Evolutionary conservation across 2,797 vertebrate genomes (phyloP).

Genomic region (Acanthurus tractus): DNA sequence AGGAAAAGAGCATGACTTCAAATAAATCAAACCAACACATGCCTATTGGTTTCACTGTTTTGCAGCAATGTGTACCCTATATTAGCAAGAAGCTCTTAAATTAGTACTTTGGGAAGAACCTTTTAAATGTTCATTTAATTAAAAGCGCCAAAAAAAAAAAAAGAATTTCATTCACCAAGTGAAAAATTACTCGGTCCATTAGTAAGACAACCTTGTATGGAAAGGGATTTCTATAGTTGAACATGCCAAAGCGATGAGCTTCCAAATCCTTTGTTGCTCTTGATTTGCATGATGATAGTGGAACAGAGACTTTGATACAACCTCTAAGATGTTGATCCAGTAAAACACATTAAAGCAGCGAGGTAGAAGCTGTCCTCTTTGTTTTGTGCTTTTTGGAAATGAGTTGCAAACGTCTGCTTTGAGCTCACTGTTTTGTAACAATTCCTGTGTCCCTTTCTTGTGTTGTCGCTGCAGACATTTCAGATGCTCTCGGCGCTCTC

Average conservation of each 20-base stretch:
- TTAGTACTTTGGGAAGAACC: slow-evolving; percentile 7
- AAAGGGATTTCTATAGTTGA: not conserved
- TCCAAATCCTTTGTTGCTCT: not conserved
- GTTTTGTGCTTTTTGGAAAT: slow-evolving; percentile 13
- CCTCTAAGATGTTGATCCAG: slow-evolving; percentile 16
- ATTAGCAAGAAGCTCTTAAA: slow-evolving; percentile 14
- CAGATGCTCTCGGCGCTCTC: not conserved
- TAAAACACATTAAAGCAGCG: slow-evolving; percentile 37
- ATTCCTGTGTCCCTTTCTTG: not conserved
- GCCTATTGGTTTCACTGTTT: not conserved
- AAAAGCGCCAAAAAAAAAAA: slow-evolving; percentile 12
- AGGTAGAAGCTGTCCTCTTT: slow-evolving; percentile 27
- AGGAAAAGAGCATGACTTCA: not conserved
- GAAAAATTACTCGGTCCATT: slow-evolving; percentile 24
- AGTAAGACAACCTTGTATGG: slow-evolving; percentile 19
- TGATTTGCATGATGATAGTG: slow-evolving; percentile 11
- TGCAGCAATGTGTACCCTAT: not conserved
- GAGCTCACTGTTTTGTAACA: slow-evolving; percentile 1
- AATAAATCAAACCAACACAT: slow-evolving; percentile 4
- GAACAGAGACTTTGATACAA: slow-evolving; percentile 34
- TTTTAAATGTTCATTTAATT: slow-evolving; percentile 29
- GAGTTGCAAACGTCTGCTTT: not conserved
- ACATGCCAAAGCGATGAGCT: slow-evolving; percentile 2
- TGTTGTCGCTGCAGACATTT: slow-evolving; percentile 11
- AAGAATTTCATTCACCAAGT: not conserved